Conservation (phyloP, 2,888 invertebrate genomes). For the Chalcosyrphus nemorum region DNA sequence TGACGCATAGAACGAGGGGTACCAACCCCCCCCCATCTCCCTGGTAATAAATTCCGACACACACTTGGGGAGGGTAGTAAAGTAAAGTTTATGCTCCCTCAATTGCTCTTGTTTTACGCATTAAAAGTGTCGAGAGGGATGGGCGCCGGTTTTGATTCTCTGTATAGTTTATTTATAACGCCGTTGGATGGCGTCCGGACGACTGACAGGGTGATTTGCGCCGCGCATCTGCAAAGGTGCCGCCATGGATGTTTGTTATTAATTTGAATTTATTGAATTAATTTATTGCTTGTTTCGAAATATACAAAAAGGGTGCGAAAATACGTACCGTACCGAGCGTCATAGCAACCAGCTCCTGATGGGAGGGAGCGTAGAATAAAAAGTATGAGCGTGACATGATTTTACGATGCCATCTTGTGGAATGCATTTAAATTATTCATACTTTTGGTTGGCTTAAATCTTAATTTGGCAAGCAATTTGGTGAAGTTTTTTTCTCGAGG, state of each 20-base stretch:
- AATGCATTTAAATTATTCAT: constrained; percentile 44
- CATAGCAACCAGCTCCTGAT: no score
- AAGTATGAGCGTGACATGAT: constrained; percentile 7
- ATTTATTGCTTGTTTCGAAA: constrained; percentile 36
- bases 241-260: constrained; percentile 50
- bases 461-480: constrained; percentile 21
- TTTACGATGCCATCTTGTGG: constrained; percentile 20
- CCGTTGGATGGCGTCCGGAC: not conserved
- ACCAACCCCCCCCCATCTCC: not conserved
- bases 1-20: constrained; percentile 9
- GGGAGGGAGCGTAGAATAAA: not conserved
- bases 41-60: constrained; percentile 62
- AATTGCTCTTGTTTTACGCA: constrained; percentile 69
- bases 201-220: constrained; percentile 39
- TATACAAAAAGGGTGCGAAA: not conserved
- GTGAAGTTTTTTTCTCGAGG: not conserved
- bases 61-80: constrained; percentile 48
- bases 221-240: constrained; percentile 45
- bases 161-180: constrained; percentile 41
- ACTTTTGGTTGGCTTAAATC: constrained; percentile 34
- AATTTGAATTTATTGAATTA: constrained; percentile 70
- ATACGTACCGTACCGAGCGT: no score
- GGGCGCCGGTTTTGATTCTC: not conserved
- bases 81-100: constrained; percentile 52
- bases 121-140: constrained; percentile 32